These are phyloP conservation scores for Alitta virens DNA, from an alignment of 2,888 invertebrate species.

Conservation along the genomic window DNA sequence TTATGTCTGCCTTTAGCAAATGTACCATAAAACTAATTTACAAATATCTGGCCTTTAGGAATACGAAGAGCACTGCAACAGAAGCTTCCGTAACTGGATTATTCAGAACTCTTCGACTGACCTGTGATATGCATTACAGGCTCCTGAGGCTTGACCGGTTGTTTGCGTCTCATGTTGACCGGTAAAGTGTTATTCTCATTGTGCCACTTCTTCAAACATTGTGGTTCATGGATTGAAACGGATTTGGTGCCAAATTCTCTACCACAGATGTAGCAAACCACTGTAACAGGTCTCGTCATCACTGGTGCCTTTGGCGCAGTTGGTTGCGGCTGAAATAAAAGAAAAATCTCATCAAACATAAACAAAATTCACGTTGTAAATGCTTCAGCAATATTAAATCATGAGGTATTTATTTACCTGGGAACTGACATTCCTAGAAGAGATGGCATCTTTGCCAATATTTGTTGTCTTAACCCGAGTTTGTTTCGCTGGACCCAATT, in stretches of 20 bases:
- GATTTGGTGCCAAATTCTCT: conserved; percentile 67
- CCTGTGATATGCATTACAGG: too few relatives aligned
- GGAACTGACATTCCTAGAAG: neutral
- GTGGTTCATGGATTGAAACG: conserved; percentile 68
- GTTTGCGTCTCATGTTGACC: conserved; percentile 59
- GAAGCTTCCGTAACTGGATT: too few relatives aligned
- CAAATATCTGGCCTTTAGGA: too few relatives aligned
- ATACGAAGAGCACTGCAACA: too few relatives aligned
- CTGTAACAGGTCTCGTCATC: neutral
- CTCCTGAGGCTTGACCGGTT: conserved; percentile 62
- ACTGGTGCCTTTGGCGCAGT: neutral
- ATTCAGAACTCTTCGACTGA: too few relatives aligned
- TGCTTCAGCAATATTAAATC: too few relatives aligned
- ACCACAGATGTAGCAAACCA: conserved; percentile 66
- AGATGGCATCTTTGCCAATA: neutral
- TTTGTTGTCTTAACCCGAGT: neutral
- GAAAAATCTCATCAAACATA: too few relatives aligned
- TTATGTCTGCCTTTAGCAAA: too few relatives aligned
- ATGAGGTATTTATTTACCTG: too few relatives aligned
- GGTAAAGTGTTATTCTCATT: conserved; percentile 64
- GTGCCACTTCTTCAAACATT: conserved; percentile 68
- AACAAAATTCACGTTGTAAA: too few relatives aligned
- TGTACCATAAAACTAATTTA: too few relatives aligned
- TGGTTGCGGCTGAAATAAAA: neutral
- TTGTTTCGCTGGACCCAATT: neutral